Percentiles rank a stretch among this genome's conserved stretches.
phyloP scores from a whole-genome alignment of 2,797 vertebrate species.

The Pseudochaenichthys georgianus region DNA sequence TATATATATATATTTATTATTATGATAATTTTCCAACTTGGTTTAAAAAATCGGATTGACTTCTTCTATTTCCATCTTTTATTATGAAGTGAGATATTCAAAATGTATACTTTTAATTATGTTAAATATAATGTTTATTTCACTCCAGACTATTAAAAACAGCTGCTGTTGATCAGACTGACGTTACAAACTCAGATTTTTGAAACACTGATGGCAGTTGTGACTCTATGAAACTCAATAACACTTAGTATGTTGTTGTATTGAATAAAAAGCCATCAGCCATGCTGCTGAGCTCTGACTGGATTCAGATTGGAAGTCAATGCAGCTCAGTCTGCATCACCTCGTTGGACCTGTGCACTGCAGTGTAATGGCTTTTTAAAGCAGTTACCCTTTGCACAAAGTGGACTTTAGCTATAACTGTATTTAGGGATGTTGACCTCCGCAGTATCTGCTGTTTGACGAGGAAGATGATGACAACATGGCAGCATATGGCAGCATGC shows the following conservation, averaged over 20 bases:
- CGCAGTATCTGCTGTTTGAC: not conserved
- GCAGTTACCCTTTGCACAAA: conserved; percentile 4
- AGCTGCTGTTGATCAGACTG: too few relatives aligned
- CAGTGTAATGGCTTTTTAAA: conserved; percentile 15
- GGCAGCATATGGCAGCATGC: not conserved
- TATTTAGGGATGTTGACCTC: not conserved
- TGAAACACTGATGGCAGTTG: not conserved
- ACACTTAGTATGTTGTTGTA: not conserved
- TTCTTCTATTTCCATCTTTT: too few relatives aligned
- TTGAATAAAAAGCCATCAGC: conserved; percentile 40
- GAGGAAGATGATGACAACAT: not conserved
- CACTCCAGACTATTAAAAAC: too few relatives aligned
- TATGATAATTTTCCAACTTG: too few relatives aligned
- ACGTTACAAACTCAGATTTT: not conserved
- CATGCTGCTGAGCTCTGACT: not conserved
- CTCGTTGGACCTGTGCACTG: not conserved
- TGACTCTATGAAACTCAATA: not conserved
- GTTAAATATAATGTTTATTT: too few relatives aligned
- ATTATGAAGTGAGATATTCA: too few relatives aligned
- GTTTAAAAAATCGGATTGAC: too few relatives aligned
- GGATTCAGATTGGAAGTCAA: conserved; percentile 49
- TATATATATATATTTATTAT: too few relatives aligned
- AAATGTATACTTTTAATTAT: too few relatives aligned
- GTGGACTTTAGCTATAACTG: not conserved
- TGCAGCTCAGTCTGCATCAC: not conserved